Evolutionary conservation across 2,797 vertebrate genomes (phyloP), one percentile per base, ranked within the genome.

Genomic region (Diplodus sargus): DNA sequence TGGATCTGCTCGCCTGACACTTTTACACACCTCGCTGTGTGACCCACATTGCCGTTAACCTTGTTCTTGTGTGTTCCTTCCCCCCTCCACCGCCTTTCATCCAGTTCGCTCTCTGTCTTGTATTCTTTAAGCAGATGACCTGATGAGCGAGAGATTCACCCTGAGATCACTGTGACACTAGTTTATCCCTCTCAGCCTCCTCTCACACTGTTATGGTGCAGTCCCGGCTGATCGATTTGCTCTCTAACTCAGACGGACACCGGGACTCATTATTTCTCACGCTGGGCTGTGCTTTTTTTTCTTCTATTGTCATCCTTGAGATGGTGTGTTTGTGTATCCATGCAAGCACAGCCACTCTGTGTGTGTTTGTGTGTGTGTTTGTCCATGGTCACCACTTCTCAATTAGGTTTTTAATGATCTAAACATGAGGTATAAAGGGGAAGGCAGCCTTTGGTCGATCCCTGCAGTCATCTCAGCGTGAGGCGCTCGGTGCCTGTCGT

Each of bases 381-480:
- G 61, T 62, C 42, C 59, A 34, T 76, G 63, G 69, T 78, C 66
- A 86, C 83, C 73, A 70, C 64, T 71, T 84, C 83, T 87, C 78
- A 87, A 86, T 91, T 87, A 88, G 72, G 65, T 70, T 90, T 34
- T 83, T 89, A 87, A 92, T 91, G 82, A 89, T 90, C 77, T 84
- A 65, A 91, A 82, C 28, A 52, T 57, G 70, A 57, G 53, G 69
- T 53, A 58, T 74, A 70, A 65, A 70, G 59, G 34, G 70, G 71
- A 76, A 71, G 79, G 79, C 83, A 86, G 76, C 71, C 68, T 86
- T 74, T 85, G 83, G 91, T 93, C 71, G 78, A 89, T 90, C 78
- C 83, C 81, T 84, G 86, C 84, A 84, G 89, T 88, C 84, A 49
- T 81, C 81, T 66, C 72, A 18, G 53, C 59, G 82, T 83, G 84